Conservation (phyloP, 1,140 invertebrate genomes). For the Drosophila littoralis region DNA sequence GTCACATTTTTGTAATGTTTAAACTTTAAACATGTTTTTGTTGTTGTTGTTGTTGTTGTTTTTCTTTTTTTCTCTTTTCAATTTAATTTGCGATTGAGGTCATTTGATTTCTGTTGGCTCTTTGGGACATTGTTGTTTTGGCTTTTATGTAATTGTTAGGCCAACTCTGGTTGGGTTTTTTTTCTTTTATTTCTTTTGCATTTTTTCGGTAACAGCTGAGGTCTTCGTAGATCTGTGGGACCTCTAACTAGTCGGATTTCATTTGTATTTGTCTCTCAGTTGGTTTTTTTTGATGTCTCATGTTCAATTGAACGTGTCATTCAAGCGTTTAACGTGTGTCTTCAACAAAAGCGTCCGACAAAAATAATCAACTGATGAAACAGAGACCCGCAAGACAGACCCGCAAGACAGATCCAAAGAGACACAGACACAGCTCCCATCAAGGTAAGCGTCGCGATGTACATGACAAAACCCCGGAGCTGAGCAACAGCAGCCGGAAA, state of each 20-base stretch:
- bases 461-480: slow-evolving; percentile 26
- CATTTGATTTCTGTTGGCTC: slow-evolving; percentile 64
- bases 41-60: slow-evolving; percentile 19
- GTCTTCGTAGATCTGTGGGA: slow-evolving; percentile 16
- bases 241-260: slow-evolving; percentile 43
- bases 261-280: slow-evolving; percentile 25
- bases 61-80: slow-evolving; percentile 59
- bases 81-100: slow-evolving; percentile 78
- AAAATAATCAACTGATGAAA: slow-evolving; percentile 32
- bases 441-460: slow-evolving; percentile 30
- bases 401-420: slow-evolving; percentile 3
- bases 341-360: slow-evolving; percentile 12
- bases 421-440: slow-evolving; percentile 12
- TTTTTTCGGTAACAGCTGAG: slow-evolving; percentile 35
- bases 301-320: slow-evolving; percentile 80
- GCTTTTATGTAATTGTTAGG: slow-evolving; percentile 49
- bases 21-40: slow-evolving; percentile 18
- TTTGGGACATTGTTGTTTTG: slow-evolving; percentile 41
- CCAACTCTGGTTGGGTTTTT: slow-evolving; percentile 21
- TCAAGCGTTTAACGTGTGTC: slow-evolving; percentile 66
- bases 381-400: neutral
- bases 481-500: slow-evolving; percentile 15
- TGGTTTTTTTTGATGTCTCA: slow-evolving; percentile 48
- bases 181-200: neutral
- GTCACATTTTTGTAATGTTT: slow-evolving; percentile 12